Conservation (phyloP, 2,113 vertebrate species). For the Pituophis catenifer region DNA sequence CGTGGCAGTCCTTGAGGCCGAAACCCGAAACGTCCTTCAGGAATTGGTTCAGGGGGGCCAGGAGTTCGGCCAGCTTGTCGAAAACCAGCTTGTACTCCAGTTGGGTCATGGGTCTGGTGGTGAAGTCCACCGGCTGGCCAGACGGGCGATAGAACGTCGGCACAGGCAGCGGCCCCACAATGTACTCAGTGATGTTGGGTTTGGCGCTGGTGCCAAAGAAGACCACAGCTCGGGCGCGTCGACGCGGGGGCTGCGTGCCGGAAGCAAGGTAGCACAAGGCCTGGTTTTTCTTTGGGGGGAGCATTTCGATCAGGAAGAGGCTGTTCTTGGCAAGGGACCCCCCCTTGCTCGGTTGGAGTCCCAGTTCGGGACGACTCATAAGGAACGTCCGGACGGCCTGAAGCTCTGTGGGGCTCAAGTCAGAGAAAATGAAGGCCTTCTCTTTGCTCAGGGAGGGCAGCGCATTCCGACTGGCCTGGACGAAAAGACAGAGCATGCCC, state of each 20-base stretch:
- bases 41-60: conserved; percentile 68
- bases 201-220: conserved; percentile 69
- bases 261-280: conserved; percentile 77
- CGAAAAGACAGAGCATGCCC: accelerated
- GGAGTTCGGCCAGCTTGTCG: conserved; percentile 41
- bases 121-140: conserved; percentile 60
- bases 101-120: conserved; percentile 70
- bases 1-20: conserved; percentile 70
- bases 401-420: conserved; percentile 78
- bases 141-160: conserved; percentile 67
- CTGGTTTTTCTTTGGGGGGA: conserved; percentile 77
- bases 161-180: conserved; percentile 77
- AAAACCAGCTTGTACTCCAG: conserved; percentile 72
- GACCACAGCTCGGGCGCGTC: conserved; percentile 80
- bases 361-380: conserved; percentile 67
- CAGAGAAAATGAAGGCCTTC: conserved; percentile 75
- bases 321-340: conserved; percentile 77
- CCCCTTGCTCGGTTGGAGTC: conserved; percentile 52
- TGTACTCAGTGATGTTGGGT: conserved; percentile 83
- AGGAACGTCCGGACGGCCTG: conserved; percentile 75
- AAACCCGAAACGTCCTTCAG: conserved; percentile 76
- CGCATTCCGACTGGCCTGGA: accelerated
- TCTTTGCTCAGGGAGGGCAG: accelerated
- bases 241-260: conserved; percentile 64
- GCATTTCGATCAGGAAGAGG: conserved; percentile 85